Conservation (phyloP, 1,140 invertebrate species). For the Druon quercuslanigerum region DNA sequence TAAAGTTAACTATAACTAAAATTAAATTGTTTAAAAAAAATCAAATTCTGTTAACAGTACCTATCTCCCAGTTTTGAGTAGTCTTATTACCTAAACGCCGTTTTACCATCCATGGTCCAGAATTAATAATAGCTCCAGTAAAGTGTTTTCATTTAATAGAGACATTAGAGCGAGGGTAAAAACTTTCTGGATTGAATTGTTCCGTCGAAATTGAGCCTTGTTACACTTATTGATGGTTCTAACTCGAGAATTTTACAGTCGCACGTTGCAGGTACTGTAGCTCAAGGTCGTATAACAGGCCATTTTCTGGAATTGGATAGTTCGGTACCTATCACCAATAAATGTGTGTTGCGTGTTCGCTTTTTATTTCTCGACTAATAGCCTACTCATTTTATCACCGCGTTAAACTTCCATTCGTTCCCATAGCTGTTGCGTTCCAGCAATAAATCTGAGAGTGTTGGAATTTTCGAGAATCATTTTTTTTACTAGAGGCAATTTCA, state of each 20-base stretch:
- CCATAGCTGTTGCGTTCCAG: too few relatives aligned
- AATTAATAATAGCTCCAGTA: neutral
- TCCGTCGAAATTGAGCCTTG: neutral
- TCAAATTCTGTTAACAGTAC: too few relatives aligned
- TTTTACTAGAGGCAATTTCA: too few relatives aligned
- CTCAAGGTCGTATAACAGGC: slow-evolving; percentile 8
- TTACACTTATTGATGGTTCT: slow-evolving; percentile 1
- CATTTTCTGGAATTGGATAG: neutral
- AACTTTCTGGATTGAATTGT: neutral
- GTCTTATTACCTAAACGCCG: too few relatives aligned
- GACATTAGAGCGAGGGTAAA: neutral
- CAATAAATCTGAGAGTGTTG: too few relatives aligned
- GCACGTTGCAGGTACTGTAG: neutral
- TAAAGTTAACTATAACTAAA: neutral
- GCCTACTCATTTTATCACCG: neutral
- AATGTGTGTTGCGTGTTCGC: neutral
- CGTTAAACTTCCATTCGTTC: too few relatives aligned
- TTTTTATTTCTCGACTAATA: neutral
- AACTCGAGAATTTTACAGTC: neutral
- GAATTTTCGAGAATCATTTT: too few relatives aligned
- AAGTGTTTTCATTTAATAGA: neutral
- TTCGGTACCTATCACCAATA: neutral
- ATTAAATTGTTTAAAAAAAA: neutral
- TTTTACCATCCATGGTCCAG: too few relatives aligned
- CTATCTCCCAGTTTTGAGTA: too few relatives aligned